Evolutionary conservation across 23 tunicate species (phyloP).

Genomic region (Trididemnum miniatum): DNA sequence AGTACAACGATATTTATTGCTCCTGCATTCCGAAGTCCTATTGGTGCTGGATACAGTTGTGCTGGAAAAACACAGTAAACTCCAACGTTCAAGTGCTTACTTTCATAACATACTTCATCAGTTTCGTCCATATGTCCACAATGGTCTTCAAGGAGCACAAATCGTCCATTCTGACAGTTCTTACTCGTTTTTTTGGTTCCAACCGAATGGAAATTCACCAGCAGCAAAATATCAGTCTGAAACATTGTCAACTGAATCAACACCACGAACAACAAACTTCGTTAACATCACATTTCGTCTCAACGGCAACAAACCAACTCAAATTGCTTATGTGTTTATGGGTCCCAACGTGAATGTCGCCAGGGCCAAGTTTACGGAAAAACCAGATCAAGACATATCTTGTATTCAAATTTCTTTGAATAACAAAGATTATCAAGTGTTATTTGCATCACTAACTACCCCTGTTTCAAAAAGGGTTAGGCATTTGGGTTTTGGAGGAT

Average conservation of each 20-base stretch:
- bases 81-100: constrained; percentile 55
- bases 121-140: constrained; percentile 45
- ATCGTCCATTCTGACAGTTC: constrained; percentile 52
- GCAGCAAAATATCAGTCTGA: constrained; percentile 18
- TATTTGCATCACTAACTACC: constrained; percentile 32
- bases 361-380: constrained; percentile 9
- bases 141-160: constrained; percentile 44
- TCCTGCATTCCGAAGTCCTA: constrained; percentile 69
- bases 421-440: constrained; percentile 13
- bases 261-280: constrained; percentile 3
- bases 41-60: constrained; percentile 66
- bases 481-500: constrained; percentile 52
- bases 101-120: constrained; percentile 71
- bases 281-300: constrained; percentile 41
- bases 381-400: background rate
- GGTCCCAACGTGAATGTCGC: constrained; percentile 45
- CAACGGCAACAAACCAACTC: constrained; percentile 12
- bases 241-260: constrained; percentile 9
- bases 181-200: constrained; percentile 69
- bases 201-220: constrained; percentile 50
- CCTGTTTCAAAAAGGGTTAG: constrained; percentile 8
- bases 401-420: constrained; percentile 11
- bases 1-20: constrained; percentile 63
- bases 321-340: constrained; percentile 39
- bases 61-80: constrained; percentile 43